Evolutionary conservation across 2,888 invertebrate genomes (phyloP).

Genomic region (Galerucella pusilla): DNA sequence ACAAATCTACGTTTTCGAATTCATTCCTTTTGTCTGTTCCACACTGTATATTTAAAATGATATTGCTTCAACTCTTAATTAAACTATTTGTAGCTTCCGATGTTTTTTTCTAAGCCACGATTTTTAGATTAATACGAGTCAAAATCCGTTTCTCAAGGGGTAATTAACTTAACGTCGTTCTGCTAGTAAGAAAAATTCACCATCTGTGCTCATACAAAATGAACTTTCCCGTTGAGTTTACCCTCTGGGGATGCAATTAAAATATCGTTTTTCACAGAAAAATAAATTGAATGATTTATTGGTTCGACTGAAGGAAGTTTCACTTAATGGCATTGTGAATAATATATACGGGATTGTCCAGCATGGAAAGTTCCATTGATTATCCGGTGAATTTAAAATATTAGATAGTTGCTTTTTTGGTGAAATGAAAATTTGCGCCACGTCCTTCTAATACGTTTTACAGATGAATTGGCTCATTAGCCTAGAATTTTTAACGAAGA

Average conservation of each 20-base stretch:
- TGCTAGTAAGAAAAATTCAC: constrained; percentile 7
- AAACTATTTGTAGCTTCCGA: neutral
- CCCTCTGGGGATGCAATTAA: constrained; percentile 36
- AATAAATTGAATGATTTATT: constrained; percentile 36
- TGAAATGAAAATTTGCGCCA: no score
- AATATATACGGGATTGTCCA: neutral
- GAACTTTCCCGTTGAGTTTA: constrained; percentile 33
- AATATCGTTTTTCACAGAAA: constrained; percentile 35
- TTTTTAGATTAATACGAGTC: constrained; percentile 32
- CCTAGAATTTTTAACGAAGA: neutral
- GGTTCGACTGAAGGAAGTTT: neutral
- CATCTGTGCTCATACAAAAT: constrained; percentile 37
- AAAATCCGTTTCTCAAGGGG: constrained; percentile 32
- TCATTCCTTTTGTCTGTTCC: no score
- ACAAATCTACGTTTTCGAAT: no score
- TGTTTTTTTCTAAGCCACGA: neutral
- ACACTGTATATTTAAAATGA: no score
- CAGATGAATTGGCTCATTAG: neutral
- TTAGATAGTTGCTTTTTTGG: no score
- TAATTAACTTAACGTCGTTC: constrained; percentile 21
- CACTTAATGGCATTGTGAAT: neutral
- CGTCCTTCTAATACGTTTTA: neutral
- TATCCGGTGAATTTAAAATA: no score
- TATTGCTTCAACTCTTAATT: neutral
- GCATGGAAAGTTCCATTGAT: no score